These are phyloP conservation scores for Bubo scandiacus DNA, from an alignment of 2,113 vertebrate species.

Conservation along the genomic window DNA sequence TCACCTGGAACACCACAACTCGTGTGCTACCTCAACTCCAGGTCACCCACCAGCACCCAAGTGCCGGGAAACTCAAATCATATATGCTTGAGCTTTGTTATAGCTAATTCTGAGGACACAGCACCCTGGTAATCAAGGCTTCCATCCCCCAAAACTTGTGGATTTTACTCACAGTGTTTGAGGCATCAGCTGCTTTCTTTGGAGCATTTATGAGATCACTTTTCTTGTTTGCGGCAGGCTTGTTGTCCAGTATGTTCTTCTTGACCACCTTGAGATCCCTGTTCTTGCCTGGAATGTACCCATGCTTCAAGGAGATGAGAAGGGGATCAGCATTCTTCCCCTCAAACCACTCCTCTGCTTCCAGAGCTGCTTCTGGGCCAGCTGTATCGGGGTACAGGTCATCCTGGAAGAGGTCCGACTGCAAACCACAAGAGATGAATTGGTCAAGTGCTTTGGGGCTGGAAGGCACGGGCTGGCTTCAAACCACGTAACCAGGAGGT, in stretches of 20 bases:
- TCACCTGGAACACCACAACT: neutral
- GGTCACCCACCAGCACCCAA: neutral
- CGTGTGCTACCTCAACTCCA: neutral
- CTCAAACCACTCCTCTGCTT: slow-evolving; percentile 96
- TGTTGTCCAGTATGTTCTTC: slow-evolving; percentile 93
- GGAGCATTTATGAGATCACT: slow-evolving; percentile 78
- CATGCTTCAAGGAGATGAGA: slow-evolving; percentile 93
- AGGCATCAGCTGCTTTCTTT: slow-evolving; percentile 75
- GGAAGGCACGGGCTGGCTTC: neutral
- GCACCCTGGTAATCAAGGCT: fast-evolving
- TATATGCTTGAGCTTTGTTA: fast-evolving
- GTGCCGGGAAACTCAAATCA: fast-evolving
- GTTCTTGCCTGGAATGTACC: slow-evolving; percentile 91
- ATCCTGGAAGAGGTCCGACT: slow-evolving; percentile 98
- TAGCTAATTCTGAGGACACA: neutral
- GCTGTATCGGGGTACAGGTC: slow-evolving; percentile 95
- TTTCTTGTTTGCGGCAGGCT: slow-evolving; percentile 81
- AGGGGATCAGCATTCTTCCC: slow-evolving; percentile 91
- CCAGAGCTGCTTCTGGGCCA: slow-evolving; percentile 87
- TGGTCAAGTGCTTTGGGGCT: neutral
- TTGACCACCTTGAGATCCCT: slow-evolving; percentile 93
- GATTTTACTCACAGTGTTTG: slow-evolving; percentile 67
- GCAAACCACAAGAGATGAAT: neutral
- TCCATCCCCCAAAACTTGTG: neutral
- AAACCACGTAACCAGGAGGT: neutral